Conservation (phyloP, 2,797 vertebrate genomes). For the Ibycter americanus region DNA sequence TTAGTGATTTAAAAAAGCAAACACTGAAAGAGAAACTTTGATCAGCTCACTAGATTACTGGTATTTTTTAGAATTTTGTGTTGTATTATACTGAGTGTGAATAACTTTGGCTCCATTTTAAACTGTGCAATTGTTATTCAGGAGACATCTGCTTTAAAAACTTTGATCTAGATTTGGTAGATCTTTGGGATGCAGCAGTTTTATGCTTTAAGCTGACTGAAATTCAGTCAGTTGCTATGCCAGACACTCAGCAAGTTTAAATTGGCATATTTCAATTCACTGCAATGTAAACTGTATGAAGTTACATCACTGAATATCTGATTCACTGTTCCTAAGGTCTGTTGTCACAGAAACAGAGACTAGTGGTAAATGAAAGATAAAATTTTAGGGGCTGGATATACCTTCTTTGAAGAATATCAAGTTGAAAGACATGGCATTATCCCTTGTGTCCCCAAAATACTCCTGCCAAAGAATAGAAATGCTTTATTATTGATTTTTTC, state of each 20-base stretch:
- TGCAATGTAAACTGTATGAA: neutral
- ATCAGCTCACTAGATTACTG: neutral
- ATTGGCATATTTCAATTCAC: neutral
- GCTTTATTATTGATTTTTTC: neutral
- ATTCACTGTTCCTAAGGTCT: neutral
- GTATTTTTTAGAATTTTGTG: neutral
- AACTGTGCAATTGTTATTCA: neutral
- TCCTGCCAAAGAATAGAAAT: neutral
- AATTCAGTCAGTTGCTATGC: neutral
- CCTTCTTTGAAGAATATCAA: neutral
- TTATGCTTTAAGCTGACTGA: neutral
- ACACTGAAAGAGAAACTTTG: neutral
- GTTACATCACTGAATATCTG: neutral
- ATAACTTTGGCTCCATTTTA: neutral
- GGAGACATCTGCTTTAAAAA: neutral
- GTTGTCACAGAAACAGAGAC: slow-evolving; percentile 28
- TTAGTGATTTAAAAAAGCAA: neutral
- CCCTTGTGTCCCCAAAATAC: neutral
- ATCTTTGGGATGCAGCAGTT: neutral
- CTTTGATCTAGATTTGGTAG: neutral
- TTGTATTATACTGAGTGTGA: neutral
- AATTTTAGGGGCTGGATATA: neutral
- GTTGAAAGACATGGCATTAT: neutral
- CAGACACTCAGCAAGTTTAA: neutral
- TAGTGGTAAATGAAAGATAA: neutral